Evolutionary conservation across 2,888 invertebrate species (phyloP), one percentile per base, ranked within the genome.

Genomic region (Nomada ferruginata): DNA sequence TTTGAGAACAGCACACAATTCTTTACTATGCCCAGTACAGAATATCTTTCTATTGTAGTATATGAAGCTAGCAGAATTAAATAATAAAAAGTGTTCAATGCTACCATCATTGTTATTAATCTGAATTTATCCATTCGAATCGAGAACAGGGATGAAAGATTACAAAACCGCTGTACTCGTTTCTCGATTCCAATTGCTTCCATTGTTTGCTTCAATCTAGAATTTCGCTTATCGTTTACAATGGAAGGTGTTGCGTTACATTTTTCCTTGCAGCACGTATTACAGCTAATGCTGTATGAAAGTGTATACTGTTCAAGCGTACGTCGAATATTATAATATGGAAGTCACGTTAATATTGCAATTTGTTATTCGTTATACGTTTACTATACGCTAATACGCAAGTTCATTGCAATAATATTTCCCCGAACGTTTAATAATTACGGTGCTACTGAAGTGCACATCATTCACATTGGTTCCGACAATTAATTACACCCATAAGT

Each of bases 221-320:
- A 61, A 65, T 79, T 79, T 79, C 79, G 55, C 65, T 79, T 70
- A 69, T 71, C 70, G 59, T 70, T 79, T 61, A 26, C 60, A 59
- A 61, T 59, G 60, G 42, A 53, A 61, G 36, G 61, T 60, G 23
- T 79, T 55, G 29, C 2, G 42, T 79, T 79, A 69, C 78, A 44
- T 23, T 64, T 57, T 63, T 57, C 23, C 68, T 29, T 52, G 57
- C 50, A 23, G 18, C 68, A 26, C 36, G 36, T 52, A 55, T 61
- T 60, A 44, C 61, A 36, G 26, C 15, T 26, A 9, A 68, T 75
- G 26, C 10, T 18, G 55, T 23, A 23, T 23, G 64, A 52, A 73
- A 20, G 55, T 57, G 47, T 47, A 47, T 47, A 47, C 18, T 73
- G 26, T 52, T 60, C 15, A 60, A 66, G 26, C 10, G 23, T 15